Evolutionary conservation across 1,140 invertebrate species (phyloP).

Genomic region (Drosophila ironensis): DNA sequence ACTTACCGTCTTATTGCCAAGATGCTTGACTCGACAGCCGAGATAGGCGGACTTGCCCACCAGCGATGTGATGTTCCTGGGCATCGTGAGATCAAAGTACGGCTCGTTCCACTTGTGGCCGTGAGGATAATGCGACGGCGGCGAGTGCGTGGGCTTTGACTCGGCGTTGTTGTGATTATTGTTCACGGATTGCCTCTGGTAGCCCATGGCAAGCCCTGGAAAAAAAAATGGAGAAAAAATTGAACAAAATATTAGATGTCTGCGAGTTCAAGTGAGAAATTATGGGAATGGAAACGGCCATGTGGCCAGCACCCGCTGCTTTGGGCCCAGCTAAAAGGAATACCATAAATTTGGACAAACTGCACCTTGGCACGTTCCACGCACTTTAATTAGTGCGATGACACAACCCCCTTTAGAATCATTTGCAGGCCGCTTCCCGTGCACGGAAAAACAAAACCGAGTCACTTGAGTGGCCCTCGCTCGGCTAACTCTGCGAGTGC

Average conservation of each 20-base stretch:
- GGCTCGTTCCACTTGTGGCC: constrained; percentile 84
- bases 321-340: constrained; percentile 21
- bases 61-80: constrained; percentile 91
- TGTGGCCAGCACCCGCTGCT: constrained; percentile 12
- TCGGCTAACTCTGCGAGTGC: constrained; percentile 54
- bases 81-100: constrained; percentile 92
- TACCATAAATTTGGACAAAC: constrained; percentile 33
- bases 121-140: constrained; percentile 73
- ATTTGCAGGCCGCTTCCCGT: neutral
- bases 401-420: constrained; percentile 35
- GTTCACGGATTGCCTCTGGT: constrained; percentile 75
- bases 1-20: constrained; percentile 92
- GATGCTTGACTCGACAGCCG: constrained; percentile 92
- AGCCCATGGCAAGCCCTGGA: constrained; percentile 76
- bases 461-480: constrained; percentile 58
- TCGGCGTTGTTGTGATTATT: constrained; percentile 76
- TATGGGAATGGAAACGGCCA: neutral
- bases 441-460: constrained; percentile 20
- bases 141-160: constrained; percentile 75
- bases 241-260: neutral
- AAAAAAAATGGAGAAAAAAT: constrained; percentile 13
- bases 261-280: neutral
- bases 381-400: constrained; percentile 61
- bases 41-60: constrained; percentile 93
- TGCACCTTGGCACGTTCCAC: constrained; percentile 51